Conservation (phyloP, 2,113 vertebrate genomes). For the Otus sunia region DNA sequence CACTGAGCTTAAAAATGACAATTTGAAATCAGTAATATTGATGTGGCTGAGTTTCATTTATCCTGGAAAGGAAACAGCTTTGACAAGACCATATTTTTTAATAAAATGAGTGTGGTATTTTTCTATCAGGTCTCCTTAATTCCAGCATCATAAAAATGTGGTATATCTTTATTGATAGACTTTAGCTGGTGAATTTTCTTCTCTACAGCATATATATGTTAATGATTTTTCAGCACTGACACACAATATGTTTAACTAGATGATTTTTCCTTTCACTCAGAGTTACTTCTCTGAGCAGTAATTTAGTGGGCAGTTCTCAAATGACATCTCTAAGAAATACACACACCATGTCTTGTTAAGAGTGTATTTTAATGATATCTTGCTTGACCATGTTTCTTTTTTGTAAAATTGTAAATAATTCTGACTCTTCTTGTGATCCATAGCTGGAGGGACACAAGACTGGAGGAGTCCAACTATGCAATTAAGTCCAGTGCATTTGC, state of each 20-base stretch:
- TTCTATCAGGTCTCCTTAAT: slow-evolving; percentile 55
- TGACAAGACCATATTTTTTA: slow-evolving; percentile 42
- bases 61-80: slow-evolving; percentile 49
- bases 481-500: neutral
- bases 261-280: slow-evolving; percentile 29
- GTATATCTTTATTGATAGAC: slow-evolving; percentile 61
- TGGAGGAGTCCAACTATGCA: neutral
- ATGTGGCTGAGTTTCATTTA: slow-evolving; percentile 19
- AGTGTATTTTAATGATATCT: slow-evolving; percentile 45
- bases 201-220: slow-evolving; percentile 46
- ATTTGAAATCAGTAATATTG: slow-evolving; percentile 49
- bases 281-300: slow-evolving; percentile 51
- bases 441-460: neutral
- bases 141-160: slow-evolving; percentile 48
- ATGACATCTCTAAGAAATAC: slow-evolving; percentile 44
- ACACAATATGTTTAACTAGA: slow-evolving; percentile 53
- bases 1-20: slow-evolving; percentile 7
- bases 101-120: slow-evolving; percentile 34
- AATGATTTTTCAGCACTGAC: slow-evolving; percentile 61
- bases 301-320: slow-evolving; percentile 63
- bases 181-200: slow-evolving; percentile 34
- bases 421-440: neutral
- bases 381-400: slow-evolving; percentile 57
- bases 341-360: slow-evolving; percentile 4
- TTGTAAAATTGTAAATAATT: slow-evolving; percentile 54